Base-by-base conservation (phyloP, 2,797 vertebrate species). In the Schizothorax lantsangensis region DNA sequence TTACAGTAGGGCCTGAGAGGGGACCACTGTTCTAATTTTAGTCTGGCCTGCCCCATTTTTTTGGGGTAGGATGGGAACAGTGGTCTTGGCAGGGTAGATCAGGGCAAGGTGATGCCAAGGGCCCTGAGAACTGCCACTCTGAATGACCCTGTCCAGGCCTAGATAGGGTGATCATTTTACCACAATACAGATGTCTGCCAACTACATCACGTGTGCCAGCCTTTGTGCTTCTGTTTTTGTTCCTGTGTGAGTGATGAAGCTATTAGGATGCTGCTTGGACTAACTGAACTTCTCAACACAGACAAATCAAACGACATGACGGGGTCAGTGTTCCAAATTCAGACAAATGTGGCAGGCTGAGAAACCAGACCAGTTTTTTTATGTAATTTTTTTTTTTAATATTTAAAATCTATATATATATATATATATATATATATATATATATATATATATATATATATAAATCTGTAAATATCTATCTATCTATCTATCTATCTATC, bases 161-260 rank as follows among this genome's bases (percentile, higher is more conserved):
- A 23, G 19, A 49, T 21, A 52, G 30, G 30, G 72, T n/a, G 75
- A 83, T 78, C 15, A 15, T 83, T 79, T 82, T 79, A 84, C 66
- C 79, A 68, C 81, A 81, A 26, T 81, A 40, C 81, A 82, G 57
- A 47, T 72, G 26, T 84, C 26, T 69, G 8, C 8, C 40, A 79
- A 57, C 64, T 69, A 73, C 90, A 92, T 94, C 94, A 94, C 89
- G 89, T 81, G 19, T 84, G 54, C 23, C 38, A 71, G 47, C 21
- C 8, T 75, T 54, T 80, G 62, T 84, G 57, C 64, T 72, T 81
- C 21, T 64, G n/a, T 79, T 66, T 87, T 66, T 79, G 77, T 73
- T 49, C 45, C 23, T 64, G 71, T 74, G 19, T 84, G 49, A 71
- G 40, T 84, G 9, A 79, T 69, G 36, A 23, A 5, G 38, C 11